Conservation (phyloP, 2,888 invertebrate genomes). For the Alcis repandata region DNA sequence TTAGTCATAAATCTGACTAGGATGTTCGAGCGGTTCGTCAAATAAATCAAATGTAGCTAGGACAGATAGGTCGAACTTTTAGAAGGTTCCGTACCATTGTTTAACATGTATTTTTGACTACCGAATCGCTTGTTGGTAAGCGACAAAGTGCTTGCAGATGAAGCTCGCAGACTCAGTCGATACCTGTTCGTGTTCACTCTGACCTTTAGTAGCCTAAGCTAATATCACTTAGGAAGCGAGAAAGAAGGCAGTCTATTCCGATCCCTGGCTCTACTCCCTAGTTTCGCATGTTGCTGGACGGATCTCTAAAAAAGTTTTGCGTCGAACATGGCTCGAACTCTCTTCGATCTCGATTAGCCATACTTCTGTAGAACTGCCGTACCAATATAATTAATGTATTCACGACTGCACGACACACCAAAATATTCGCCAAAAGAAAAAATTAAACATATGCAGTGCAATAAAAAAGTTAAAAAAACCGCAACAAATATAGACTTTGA, state of each 20-base stretch:
- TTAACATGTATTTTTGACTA: too few relatives aligned
- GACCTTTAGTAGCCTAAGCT: too few relatives aligned
- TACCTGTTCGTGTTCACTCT: too few relatives aligned
- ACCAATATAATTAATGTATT: conserved; percentile 71
- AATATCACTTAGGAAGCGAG: too few relatives aligned
- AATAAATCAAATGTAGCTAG: conserved; percentile 50
- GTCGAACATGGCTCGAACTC: conserved; percentile 33
- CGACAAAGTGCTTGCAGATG: too few relatives aligned
- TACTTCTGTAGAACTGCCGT: conserved; percentile 19
- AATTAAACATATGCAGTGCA: conserved; percentile 7
- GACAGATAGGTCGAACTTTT: background rate
- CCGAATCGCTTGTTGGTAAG: too few relatives aligned
- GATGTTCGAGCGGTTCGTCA: conserved; percentile 50
- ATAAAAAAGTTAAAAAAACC: conserved; percentile 5
- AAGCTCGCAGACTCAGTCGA: too few relatives aligned
- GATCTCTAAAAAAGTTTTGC: conserved; percentile 39
- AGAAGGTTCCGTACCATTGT: conserved; percentile 31
- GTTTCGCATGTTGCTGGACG: background rate
- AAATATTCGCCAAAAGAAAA: background rate
- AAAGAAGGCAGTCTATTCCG: too few relatives aligned
- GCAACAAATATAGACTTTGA: conserved; percentile 9
- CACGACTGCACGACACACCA: conserved; percentile 49
- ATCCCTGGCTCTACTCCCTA: too few relatives aligned
- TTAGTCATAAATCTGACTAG: conserved; percentile 62
- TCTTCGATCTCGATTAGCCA: conserved; percentile 43